Evolutionary conservation across 2,113 vertebrate species (phyloP).

Genomic region (Podilymbus podiceps): DNA sequence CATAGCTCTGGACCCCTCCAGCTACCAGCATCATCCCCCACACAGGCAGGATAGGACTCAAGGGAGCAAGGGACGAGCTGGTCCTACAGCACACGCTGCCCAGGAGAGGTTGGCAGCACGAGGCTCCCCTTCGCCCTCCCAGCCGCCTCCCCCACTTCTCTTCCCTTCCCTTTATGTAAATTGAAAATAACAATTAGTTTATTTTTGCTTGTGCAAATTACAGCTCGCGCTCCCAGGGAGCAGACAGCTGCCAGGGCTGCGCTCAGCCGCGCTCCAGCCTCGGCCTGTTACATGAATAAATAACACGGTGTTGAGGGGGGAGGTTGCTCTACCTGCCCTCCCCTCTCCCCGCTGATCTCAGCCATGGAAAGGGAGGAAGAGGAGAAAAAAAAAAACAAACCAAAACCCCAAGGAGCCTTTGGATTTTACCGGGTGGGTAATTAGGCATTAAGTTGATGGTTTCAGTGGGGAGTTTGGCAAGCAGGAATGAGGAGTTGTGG

Average conservation of each 20-base stretch:
- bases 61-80: fast-evolving
- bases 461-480: neutral
- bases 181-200: conserved; percentile 54
- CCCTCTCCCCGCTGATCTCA: neutral
- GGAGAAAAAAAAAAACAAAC: fast-evolving
- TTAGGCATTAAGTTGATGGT: neutral
- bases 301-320: neutral
- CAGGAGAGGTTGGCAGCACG: neutral
- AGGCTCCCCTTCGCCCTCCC: neutral
- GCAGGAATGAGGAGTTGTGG: neutral
- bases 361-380: neutral
- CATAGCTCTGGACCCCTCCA: neutral
- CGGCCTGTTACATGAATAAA: conserved; percentile 39
- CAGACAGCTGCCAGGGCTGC: conserved; percentile 35
- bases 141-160: neutral
- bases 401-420: neutral
- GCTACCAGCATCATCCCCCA: neutral
- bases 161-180: conserved; percentile 23
- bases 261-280: neutral
- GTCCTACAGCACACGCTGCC: fast-evolving
- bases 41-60: neutral
- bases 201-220: conserved; percentile 56
- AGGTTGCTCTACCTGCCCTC: neutral
- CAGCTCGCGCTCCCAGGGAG: conserved; percentile 14
- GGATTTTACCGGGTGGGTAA: neutral